These are phyloP conservation scores for Hemicordylus capensis DNA, from an alignment of 2,113 vertebrate species.

Conservation along the genomic window DNA sequence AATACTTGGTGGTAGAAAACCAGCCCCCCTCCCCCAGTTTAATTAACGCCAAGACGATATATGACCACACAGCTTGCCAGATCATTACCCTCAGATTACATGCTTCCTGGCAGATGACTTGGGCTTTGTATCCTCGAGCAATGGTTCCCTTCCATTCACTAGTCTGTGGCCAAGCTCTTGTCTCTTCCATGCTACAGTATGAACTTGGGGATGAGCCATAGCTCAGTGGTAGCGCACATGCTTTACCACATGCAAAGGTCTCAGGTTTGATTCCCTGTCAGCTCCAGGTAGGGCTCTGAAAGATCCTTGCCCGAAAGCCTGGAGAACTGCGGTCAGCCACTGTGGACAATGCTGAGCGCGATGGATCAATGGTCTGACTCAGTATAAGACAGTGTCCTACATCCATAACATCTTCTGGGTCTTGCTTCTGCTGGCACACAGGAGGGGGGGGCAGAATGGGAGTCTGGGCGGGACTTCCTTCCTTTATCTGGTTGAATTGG, in stretches of 20 bases:
- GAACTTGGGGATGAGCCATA: no score
- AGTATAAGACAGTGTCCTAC: no score
- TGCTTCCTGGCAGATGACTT: neutral
- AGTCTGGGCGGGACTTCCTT: neutral
- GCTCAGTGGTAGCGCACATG: no score
- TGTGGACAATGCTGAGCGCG: no score
- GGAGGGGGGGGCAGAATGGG: neutral
- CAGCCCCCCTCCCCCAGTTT: neutral
- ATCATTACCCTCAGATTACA: neutral
- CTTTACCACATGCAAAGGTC: no score
- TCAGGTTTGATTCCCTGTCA: no score
- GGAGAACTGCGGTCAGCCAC: no score
- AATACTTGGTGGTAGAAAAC: slow-evolving; percentile 6
- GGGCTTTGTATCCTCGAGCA: neutral
- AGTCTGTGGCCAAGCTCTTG: neutral
- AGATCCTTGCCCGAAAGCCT: no score
- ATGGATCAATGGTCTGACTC: no score
- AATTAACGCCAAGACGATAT: neutral
- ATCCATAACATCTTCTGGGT: no score
- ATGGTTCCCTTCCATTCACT: neutral
- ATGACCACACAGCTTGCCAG: neutral
- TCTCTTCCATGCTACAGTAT: neutral
- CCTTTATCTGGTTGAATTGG: neutral
- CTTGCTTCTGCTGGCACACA: neutral
- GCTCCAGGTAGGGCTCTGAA: no score